Evolutionary conservation across 2,888 invertebrate species (phyloP).

Genomic region (Nephrocerus scutellatus): DNA sequence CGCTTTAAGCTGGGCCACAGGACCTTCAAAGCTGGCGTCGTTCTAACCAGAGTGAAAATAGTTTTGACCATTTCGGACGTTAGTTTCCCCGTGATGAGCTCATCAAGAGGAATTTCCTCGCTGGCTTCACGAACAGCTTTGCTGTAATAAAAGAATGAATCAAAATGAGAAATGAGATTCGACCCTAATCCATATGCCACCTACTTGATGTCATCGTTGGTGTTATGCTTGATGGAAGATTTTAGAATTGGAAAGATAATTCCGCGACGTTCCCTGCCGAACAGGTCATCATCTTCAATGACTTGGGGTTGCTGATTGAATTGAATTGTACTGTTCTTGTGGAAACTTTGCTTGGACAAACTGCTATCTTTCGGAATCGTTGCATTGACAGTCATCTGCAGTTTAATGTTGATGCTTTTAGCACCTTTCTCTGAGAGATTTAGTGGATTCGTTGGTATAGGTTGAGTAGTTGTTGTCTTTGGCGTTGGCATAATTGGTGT

Average conservation of each 20-base stretch:
- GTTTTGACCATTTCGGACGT: slow-evolving; percentile 35
- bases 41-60: slow-evolving; percentile 32
- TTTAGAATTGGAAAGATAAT: slow-evolving; percentile 9
- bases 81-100: slow-evolving; percentile 33
- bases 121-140: slow-evolving; percentile 15
- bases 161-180: background rate
- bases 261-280: slow-evolving; percentile 18
- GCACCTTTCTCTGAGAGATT: slow-evolving; percentile 8
- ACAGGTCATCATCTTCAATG: too few relatives aligned
- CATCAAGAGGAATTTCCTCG: slow-evolving; percentile 21
- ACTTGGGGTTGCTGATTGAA: slow-evolving; percentile 2
- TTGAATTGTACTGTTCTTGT: slow-evolving; percentile 12
- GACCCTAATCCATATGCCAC: background rate
- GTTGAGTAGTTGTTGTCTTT: slow-evolving; percentile 2
- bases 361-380: too few relatives aligned
- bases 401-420: slow-evolving; percentile 24
- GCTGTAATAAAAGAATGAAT: slow-evolving; percentile 5
- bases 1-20: slow-evolving; percentile 31
- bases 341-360: slow-evolving; percentile 12
- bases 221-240: slow-evolving; percentile 2
- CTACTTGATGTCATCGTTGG: slow-evolving; percentile 13
- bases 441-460: slow-evolving; percentile 1
- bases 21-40: slow-evolving; percentile 30
- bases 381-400: slow-evolving; percentile 39
- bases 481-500: background rate